Conservation (phyloP, 2,888 invertebrate species). For the Dryobotodes eremita region DNA sequence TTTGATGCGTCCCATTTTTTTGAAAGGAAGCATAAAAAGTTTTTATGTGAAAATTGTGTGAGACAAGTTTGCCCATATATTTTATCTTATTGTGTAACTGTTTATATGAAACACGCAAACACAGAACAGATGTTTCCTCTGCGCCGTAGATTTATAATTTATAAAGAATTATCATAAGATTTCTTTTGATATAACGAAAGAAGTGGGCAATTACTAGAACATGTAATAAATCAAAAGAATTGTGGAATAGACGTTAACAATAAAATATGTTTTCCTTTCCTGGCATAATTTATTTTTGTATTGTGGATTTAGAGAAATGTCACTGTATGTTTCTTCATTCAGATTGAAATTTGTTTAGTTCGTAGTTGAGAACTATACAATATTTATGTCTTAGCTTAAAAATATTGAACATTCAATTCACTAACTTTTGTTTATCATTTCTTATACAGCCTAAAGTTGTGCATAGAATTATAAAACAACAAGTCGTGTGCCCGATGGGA, state of each 20-base stretch:
- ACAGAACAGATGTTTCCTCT: constrained; percentile 81
- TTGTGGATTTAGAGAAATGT: constrained; percentile 4
- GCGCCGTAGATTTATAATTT: constrained; percentile 76
- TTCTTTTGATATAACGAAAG: constrained; percentile 65
- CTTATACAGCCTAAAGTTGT: neutral
- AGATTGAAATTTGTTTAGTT: neutral
- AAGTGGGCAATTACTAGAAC: constrained; percentile 60
- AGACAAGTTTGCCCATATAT: constrained; percentile 75
- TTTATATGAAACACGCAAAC: constrained; percentile 73
- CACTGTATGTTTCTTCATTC: constrained; percentile 4
- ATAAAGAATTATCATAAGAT: constrained; percentile 66
- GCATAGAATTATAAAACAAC: neutral
- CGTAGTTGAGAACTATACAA: neutral
- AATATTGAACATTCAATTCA: neutral
- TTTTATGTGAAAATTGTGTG: constrained; percentile 76
- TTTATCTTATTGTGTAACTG: constrained; percentile 77
- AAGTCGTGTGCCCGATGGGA: neutral
- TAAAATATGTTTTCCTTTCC: constrained; percentile 50
- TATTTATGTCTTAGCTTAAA: neutral
- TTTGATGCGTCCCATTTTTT: constrained; percentile 80
- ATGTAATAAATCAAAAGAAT: constrained; percentile 56
- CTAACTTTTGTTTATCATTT: neutral
- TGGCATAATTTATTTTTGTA: constrained; percentile 42
- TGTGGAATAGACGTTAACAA: constrained; percentile 47
- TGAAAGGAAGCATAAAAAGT: constrained; percentile 80